A percentile compares a stretch with the other conserved stretches of the same genome.
Evolutionary conservation across 1,140 invertebrate species (phyloP).

Genomic region (Bathynomus jamesi): DNA sequence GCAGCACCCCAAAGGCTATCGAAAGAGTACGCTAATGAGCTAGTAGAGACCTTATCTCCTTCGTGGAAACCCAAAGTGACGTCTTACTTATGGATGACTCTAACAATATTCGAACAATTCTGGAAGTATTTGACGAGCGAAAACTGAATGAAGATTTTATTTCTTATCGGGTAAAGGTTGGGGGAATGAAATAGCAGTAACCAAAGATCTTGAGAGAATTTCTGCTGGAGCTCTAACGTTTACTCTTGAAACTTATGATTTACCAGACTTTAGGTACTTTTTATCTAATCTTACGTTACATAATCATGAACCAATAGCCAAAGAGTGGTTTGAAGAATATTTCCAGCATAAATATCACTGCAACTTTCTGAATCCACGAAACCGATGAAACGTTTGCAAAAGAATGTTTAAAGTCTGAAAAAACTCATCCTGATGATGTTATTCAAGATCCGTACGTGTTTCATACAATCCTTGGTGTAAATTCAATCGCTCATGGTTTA

Average conservation of each 20-base stretch:
- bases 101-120: constrained; percentile 31
- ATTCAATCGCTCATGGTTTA: constrained; percentile 44
- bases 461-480: constrained; percentile 44
- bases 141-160: constrained; percentile 20
- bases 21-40: constrained; percentile 29
- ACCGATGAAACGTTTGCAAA: constrained; percentile 38
- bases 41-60: constrained; percentile 25
- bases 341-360: constrained; percentile 45
- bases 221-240: constrained; percentile 36
- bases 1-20: constrained; percentile 26
- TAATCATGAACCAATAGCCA: constrained; percentile 42
- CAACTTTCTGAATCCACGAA: constrained; percentile 36
- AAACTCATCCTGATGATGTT: constrained; percentile 27
- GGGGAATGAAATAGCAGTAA: constrained; percentile 27
- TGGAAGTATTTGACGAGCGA: constrained; percentile 23
- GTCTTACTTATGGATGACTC: constrained; percentile 31
- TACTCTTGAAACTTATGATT: constrained; percentile 44
- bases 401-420: constrained; percentile 40
- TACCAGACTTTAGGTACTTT: constrained; percentile 44
- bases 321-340: constrained; percentile 47
- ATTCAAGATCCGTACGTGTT: constrained; percentile 42
- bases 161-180: constrained; percentile 31
- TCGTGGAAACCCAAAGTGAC: constrained; percentile 27
- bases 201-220: constrained; percentile 16
- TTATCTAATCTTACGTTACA: constrained; percentile 42